These are phyloP conservation scores for Drepana falcataria DNA, from an alignment of 2,888 invertebrate species.

Conservation along the genomic window DNA sequence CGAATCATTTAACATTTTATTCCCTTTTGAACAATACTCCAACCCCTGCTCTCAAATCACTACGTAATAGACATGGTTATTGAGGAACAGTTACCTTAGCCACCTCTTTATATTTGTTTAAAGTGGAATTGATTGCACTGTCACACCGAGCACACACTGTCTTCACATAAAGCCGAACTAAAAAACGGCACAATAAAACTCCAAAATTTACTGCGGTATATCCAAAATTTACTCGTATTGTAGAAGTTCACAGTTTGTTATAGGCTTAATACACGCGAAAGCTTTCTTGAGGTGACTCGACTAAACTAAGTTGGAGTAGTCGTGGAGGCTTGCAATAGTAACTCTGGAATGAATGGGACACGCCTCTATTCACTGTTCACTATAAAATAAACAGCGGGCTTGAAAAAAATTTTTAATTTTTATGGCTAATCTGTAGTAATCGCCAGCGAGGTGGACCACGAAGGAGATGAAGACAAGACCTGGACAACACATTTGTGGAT, in stretches of 20 bases:
- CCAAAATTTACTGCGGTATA: conserved; percentile 38
- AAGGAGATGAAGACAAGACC: too few relatives aligned
- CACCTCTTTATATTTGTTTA: conserved; percentile 5
- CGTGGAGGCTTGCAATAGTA: conserved; percentile 21
- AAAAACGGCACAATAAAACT: conserved; percentile 44
- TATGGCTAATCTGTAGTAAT: too few relatives aligned
- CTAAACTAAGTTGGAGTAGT: conserved; percentile 31
- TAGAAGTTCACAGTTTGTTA: conserved; percentile 45
- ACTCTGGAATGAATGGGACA: conserved; percentile 36
- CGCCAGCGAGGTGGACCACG: too few relatives aligned
- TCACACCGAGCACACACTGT: conserved; percentile 24
- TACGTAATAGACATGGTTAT: not conserved
- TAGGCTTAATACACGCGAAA: conserved; percentile 54
- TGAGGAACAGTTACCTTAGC: not conserved
- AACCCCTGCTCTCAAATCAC: not conserved
- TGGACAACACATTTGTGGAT: too few relatives aligned
- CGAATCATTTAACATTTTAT: not conserved
- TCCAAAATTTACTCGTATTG: conserved; percentile 39
- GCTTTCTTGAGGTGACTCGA: conserved; percentile 42
- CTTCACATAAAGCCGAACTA: conserved; percentile 28
- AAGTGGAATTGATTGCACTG: conserved; percentile 19
- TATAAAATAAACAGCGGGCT: conserved; percentile 37
- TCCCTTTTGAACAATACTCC: not conserved
- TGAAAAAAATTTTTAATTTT: not conserved
- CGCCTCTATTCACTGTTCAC: conserved; percentile 25